Base-by-base conservation (phyloP, 2,113 vertebrate genomes). In the Macrotis lagotis region DNA sequence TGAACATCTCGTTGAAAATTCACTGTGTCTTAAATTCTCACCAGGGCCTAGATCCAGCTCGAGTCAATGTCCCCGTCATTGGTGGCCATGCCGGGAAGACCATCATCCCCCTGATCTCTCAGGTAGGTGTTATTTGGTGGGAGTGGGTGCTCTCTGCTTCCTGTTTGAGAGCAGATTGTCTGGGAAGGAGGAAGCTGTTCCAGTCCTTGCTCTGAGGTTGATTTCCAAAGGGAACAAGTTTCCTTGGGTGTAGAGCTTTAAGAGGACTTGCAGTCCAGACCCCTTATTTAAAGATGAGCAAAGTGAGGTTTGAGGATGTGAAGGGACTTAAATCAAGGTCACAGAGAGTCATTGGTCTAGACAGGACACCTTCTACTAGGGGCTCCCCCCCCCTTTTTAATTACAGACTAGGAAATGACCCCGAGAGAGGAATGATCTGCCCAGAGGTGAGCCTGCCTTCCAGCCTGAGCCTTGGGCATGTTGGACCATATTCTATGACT, bases 1-100 rank as follows among this genome's bases (percentile, higher is more conserved):
- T 25, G 37, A 26, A 90, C 50, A 83, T 47, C 50, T 44, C 91
- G 49, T 89, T 49, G 89, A 96, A 52, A 89, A 3, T 50, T 97
- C 93, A 51, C 90, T 26, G 50, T 3, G 51, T 50, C 59, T 96
- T 50, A 0, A 74, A 10, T 25, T 97, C 96, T 97, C 94, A 74
- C 28, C 95, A 99, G 99, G 99, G 99, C 51, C 98, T 99, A 51
- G 99, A 99, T 98, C 99, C 99, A 2, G 99, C 99, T 93, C 98
- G 98, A 10, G 99, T 99, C 90, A 99, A 97, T 3, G 99, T 99
- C 5, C 99, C 99, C 0, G 99, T 99, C 83, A 98, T 99, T 50
- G 99, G 99, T 74, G 99, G 99, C 97, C 99, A 99, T 3, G 99
- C 99, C 0, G 99, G 99, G 91, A 99, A 99, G 97, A 99, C 99